Conservation (phyloP, 2,888 invertebrate species). For the Mycalesis mineus region DNA sequence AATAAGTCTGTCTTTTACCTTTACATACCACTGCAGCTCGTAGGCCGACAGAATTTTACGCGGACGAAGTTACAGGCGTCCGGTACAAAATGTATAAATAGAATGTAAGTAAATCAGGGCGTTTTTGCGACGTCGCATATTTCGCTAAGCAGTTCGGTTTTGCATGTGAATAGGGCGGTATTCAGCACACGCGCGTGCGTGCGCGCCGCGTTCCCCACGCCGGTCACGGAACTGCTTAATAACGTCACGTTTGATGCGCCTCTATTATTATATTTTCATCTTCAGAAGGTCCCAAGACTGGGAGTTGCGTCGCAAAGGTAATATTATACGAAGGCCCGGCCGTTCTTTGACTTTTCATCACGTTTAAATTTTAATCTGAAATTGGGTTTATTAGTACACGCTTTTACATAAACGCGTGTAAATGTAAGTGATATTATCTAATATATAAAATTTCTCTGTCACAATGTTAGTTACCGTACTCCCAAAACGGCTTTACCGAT, state of each 20-base stretch:
- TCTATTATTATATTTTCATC: conserved; percentile 78
- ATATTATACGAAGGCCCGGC: conserved; percentile 36
- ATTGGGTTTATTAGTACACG: neutral
- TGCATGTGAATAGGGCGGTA: conserved; percentile 67
- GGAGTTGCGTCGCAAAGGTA: conserved; percentile 51
- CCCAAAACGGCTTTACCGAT: too few species aligned
- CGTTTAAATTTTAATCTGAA: conserved; percentile 34
- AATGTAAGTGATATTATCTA: too few species aligned
- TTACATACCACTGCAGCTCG: too few species aligned
- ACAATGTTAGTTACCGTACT: too few species aligned
- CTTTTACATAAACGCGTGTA: too few species aligned
- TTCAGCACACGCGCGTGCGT: conserved; percentile 67
- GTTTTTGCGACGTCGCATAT: conserved; percentile 45
- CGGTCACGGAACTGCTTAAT: conserved; percentile 73
- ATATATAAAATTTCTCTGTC: too few species aligned
- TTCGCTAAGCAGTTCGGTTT: conserved; percentile 46
- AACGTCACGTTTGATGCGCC: conserved; percentile 79
- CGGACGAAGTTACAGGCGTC: too few species aligned
- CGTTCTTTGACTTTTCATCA: conserved; percentile 49
- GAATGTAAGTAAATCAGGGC: conserved; percentile 13
- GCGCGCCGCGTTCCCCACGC: conserved; percentile 57
- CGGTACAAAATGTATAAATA: neutral
- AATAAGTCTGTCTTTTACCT: too few species aligned
- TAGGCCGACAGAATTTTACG: too few species aligned
- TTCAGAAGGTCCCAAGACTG: conserved; percentile 68